Conservation (phyloP, 2,888 invertebrate species). For the Chironomus tentans region DNA sequence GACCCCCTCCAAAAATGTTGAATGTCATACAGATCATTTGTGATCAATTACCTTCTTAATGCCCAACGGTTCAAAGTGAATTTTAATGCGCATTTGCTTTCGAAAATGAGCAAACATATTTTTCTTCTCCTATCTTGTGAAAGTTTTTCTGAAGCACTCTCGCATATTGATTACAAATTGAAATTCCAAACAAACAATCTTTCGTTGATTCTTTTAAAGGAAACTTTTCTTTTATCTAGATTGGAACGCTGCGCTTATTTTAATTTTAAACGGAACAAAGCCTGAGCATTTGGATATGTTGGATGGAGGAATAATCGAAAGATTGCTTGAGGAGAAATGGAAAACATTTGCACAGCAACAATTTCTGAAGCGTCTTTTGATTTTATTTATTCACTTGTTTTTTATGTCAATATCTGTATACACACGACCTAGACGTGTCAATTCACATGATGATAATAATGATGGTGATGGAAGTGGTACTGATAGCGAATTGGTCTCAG, state of each 20-base stretch:
- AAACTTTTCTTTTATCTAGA: slow-evolving; percentile 48
- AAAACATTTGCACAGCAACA: slow-evolving; percentile 96
- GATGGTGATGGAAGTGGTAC: slow-evolving; percentile 11
- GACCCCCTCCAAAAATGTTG: too few relatives aligned
- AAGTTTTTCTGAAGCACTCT: slow-evolving; percentile 1
- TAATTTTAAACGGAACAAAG: slow-evolving; percentile 94
- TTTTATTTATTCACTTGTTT: slow-evolving; percentile 78
- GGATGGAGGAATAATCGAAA: slow-evolving; percentile 95
- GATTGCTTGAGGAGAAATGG: slow-evolving; percentile 97
- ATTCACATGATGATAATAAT: slow-evolving; percentile 32
- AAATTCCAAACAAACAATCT: slow-evolving; percentile 24
- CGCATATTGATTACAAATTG: slow-evolving; percentile 24
- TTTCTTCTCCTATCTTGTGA: too few relatives aligned
- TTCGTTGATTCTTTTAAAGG: background rate
- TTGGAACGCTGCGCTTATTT: slow-evolving; percentile 95
- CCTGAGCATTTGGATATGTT: slow-evolving; percentile 98
- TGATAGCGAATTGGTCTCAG: slow-evolving; percentile 39
- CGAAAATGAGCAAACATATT: too few relatives aligned
- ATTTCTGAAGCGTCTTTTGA: slow-evolving; percentile 81
- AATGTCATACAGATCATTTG: too few relatives aligned
- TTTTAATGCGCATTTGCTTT: too few relatives aligned
- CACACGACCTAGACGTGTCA: slow-evolving; percentile 55
- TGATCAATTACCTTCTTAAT: too few relatives aligned
- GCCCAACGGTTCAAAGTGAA: too few relatives aligned
- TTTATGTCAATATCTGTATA: slow-evolving; percentile 87